Evolutionary conservation across 2,797 vertebrate species (phyloP).

Genomic region (Botia kubotai): DNA sequence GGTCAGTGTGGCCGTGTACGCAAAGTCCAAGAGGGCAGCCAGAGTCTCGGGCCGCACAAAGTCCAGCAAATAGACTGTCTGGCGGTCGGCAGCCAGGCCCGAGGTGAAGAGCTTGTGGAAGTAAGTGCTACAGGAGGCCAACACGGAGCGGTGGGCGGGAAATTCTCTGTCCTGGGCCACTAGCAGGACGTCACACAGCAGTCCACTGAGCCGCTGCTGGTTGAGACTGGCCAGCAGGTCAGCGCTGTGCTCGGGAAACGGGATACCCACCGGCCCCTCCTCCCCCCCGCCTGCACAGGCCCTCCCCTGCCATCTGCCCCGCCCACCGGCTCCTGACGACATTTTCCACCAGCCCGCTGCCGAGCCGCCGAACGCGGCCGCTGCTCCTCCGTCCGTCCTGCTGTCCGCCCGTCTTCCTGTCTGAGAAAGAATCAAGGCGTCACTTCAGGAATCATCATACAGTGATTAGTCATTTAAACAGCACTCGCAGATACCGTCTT

Average conservation of each 20-base stretch:
- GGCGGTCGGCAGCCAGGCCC: slow-evolving; percentile 90
- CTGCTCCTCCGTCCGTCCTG: slow-evolving; percentile 85
- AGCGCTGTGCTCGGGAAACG: slow-evolving; percentile 96
- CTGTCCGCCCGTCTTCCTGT: slow-evolving; percentile 82
- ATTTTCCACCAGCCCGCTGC: slow-evolving; percentile 89
- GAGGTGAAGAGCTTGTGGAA: slow-evolving; percentile 99
- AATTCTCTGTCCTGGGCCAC: slow-evolving; percentile 92
- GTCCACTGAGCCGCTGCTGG: slow-evolving; percentile 91
- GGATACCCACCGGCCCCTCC: slow-evolving; percentile 98
- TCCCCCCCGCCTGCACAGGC: slow-evolving; percentile 75
- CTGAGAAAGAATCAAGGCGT: slow-evolving; percentile 60
- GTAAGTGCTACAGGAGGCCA: slow-evolving; percentile 96
- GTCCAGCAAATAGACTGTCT: slow-evolving; percentile 95
- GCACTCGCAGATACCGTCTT: slow-evolving; percentile 17
- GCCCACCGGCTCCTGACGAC: slow-evolving; percentile 85
- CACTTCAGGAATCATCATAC: background rate
- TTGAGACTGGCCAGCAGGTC: slow-evolving; percentile 95
- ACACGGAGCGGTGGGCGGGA: slow-evolving; percentile 96
- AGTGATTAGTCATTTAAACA: background rate
- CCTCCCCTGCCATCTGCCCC: slow-evolving; percentile 75
- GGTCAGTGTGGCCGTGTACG: slow-evolving; percentile 96
- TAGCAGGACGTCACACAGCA: slow-evolving; percentile 94
- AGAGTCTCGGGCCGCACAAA: slow-evolving; percentile 92
- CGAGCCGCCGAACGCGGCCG: slow-evolving; percentile 83
- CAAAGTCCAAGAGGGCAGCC: slow-evolving; percentile 94